Evolutionary conservation across 2,888 invertebrate species (phyloP), one percentile per base, ranked within the genome.

Genomic region (Hermaeophaga mercurialis): DNA sequence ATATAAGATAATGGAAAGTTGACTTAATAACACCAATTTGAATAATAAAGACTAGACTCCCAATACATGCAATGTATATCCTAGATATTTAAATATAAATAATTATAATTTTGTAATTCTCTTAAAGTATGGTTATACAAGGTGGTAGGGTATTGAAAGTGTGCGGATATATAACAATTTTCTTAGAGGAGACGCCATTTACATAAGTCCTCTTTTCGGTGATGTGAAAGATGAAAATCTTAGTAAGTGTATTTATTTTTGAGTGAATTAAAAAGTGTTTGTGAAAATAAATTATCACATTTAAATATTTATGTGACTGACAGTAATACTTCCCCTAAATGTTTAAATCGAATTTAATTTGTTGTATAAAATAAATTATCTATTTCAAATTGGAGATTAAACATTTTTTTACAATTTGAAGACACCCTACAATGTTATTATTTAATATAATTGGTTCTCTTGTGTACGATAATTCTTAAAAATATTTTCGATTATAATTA

Each of bases 61-160:
- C 24, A 36, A 18, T 48, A 36, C 41, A 39, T 47, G 36, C 47
- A 14, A 24, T 41, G 3, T 11, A 36, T 55, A 55, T 56, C 56
- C 49, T 56, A 56, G 56, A 45, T 56, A 49, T 38, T 56, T 49
- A 56, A 55, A 44, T 56, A 26, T 47, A 54, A 36, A 36, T 43
- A 24, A 24, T 12, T 34, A 38, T 36, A 36, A 36, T 45, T 50
- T 44, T 12, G 24, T 44, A 45, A 38, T 45, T 24, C 26, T 43
- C 12, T 9, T 43, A 24, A 43, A 24, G 7, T 26, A 17, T 17
- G 9, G 31, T 2, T 33, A 33, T 12, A 12, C 19, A 11, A 7
- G 12, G 36, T 56, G 50, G 56, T 44, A 56, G 56, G 56, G 54
- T 39, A 56, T 43, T 43, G 56, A 56, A 44, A 56, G 54, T 49